A percentile compares a stretch with the other conserved stretches of the same genome.
These are phyloP conservation scores for Choristoneura rosaceana DNA, from an alignment of 2,888 invertebrate species.

Conservation along the genomic window DNA sequence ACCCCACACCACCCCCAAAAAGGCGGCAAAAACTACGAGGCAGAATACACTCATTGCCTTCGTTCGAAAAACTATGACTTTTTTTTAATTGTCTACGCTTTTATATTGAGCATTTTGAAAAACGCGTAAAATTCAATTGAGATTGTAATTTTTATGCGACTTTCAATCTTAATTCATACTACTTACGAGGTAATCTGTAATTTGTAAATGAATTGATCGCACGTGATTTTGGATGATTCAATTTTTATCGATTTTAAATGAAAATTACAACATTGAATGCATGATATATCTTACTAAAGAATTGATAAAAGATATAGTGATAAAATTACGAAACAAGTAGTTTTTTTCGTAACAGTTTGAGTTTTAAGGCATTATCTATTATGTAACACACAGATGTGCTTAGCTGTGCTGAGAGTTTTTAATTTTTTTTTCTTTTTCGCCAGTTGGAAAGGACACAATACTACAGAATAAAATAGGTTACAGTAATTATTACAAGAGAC, in stretches of 20 bases:
- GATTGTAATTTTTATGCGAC: neutral
- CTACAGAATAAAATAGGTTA: no score
- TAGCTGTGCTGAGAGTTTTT: no score
- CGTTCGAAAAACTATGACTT: slow-evolving; percentile 31
- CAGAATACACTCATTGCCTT: slow-evolving; percentile 43
- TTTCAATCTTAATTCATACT: neutral
- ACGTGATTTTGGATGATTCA: slow-evolving; percentile 24
- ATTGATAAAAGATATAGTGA: slow-evolving; percentile 27
- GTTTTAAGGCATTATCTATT: no score
- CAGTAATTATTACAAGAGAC: no score
- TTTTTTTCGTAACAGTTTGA: neutral
- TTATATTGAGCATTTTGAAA: slow-evolving; percentile 28
- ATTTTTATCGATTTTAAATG: slow-evolving; percentile 24
- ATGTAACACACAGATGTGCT: no score
- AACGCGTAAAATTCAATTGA: neutral
- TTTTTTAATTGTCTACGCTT: slow-evolving; percentile 14
- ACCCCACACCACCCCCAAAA: slow-evolving; percentile 51
- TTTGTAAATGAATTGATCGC: neutral
- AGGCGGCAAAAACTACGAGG: slow-evolving; percentile 52
- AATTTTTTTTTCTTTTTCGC: no score
- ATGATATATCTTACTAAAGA: slow-evolving; percentile 17
- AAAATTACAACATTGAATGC: slow-evolving; percentile 26
- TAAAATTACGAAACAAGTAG: slow-evolving; percentile 4
- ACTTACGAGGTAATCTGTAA: neutral
- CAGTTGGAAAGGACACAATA: no score